Evolutionary conservation across 1,140 invertebrate species (phyloP).

Genomic region (Pogonus chalceus): DNA sequence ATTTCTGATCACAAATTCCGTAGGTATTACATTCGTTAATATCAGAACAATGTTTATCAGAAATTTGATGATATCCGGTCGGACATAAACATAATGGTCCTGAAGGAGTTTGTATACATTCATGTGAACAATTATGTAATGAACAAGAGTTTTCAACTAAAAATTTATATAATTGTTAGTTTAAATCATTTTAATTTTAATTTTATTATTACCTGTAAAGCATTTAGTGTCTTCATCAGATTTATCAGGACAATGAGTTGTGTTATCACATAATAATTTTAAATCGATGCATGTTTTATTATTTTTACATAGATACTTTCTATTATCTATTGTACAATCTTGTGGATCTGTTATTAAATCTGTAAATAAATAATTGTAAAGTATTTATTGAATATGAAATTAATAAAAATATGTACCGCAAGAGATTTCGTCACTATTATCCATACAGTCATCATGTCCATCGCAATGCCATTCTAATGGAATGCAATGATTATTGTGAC

Average conservation of each 20-base stretch:
- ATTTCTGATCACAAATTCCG: slow-evolving; percentile 72
- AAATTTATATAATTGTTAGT: slow-evolving; percentile 25
- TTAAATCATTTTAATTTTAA: neutral
- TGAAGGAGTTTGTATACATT: slow-evolving; percentile 33
- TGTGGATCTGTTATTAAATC: slow-evolving; percentile 20
- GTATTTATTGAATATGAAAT: neutral
- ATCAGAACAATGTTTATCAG: slow-evolving; percentile 38
- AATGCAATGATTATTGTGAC: slow-evolving; percentile 50
- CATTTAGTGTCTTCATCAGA: slow-evolving; percentile 60
- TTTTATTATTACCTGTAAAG: slow-evolving; percentile 28
- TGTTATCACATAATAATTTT: slow-evolving; percentile 59
- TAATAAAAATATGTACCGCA: slow-evolving; percentile 49
- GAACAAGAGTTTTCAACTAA: slow-evolving; percentile 33
- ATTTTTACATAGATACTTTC: slow-evolving; percentile 46
- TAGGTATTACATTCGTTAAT: slow-evolving; percentile 71
- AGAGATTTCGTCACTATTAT: slow-evolving; percentile 52
- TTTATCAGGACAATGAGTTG: slow-evolving; percentile 64
- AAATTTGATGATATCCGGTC: slow-evolving; percentile 31
- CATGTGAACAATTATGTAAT: slow-evolving; percentile 35
- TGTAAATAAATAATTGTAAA: slow-evolving; percentile 10
- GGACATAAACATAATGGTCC: slow-evolving; percentile 41
- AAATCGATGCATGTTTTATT: slow-evolving; percentile 52
- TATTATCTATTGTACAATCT: slow-evolving; percentile 36
- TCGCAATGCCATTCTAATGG: slow-evolving; percentile 54
- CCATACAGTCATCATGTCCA: slow-evolving; percentile 49